Evolutionary conservation across 2,888 invertebrate species (phyloP).

Genomic region (Thereva unica): DNA sequence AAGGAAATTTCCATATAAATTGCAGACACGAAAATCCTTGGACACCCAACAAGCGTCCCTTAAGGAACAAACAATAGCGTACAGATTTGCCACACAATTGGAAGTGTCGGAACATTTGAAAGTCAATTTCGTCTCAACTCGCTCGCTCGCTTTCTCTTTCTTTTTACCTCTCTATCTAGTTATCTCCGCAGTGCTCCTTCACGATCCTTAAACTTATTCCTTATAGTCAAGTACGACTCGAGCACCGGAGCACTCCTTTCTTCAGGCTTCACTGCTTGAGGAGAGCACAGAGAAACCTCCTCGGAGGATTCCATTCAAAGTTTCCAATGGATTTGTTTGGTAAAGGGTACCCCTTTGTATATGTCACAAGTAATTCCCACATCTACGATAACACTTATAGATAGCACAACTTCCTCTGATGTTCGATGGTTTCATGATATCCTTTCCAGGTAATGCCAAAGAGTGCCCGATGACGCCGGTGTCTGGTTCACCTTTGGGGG

Average conservation of each 20-base stretch:
- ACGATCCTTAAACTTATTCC: conserved; percentile 25
- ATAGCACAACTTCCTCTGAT: conserved; percentile 17
- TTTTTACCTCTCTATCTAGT: too few relatives aligned
- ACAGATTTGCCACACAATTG: conserved; percentile 34
- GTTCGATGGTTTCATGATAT: conserved; percentile 3
- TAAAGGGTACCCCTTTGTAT: conserved; percentile 13
- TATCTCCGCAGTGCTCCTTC: background rate
- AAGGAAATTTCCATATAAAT: conserved; percentile 29
- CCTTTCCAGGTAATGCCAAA: background rate
- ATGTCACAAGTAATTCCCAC: conserved; percentile 14
- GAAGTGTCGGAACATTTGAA: conserved; percentile 31
- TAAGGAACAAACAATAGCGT: conserved; percentile 32
- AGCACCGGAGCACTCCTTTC: too few relatives aligned
- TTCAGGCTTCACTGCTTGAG: background rate
- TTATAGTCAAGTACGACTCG: conserved; percentile 12
- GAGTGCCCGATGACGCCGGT: background rate
- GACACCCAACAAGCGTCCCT: conserved; percentile 22
- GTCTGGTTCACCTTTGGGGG: background rate
- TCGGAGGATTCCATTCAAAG: conserved; percentile 23
- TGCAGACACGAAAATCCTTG: conserved; percentile 23
- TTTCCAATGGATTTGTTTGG: conserved; percentile 32
- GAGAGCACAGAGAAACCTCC: conserved; percentile 6
- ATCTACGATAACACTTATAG: conserved; percentile 8
- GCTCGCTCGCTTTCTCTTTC: background rate
- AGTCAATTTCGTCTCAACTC: conserved; percentile 26